Base-by-base conservation (phyloP, 2,888 invertebrate species). In the Drosophila yooni region DNA sequence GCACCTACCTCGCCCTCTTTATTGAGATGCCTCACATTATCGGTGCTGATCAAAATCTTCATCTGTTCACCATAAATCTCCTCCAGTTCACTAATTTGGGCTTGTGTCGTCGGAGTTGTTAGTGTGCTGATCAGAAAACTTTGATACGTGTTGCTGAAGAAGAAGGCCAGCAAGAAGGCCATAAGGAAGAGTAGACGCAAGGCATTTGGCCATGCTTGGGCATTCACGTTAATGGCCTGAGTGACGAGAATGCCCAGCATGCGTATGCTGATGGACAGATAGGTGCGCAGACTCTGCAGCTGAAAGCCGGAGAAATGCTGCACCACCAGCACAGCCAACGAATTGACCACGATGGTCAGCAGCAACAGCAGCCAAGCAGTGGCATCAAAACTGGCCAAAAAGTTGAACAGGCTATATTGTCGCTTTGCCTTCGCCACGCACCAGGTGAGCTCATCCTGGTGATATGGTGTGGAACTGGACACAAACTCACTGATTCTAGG, bases 391-490 rank as follows among this genome's bases (percentile, higher is more conserved):
- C 79, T 88, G 18, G 82, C 76, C 66, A 92, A 68, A 40, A 93
- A 92, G 70, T 93, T 93, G 25, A 92, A 88, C 61, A 92, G 91
- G 33, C 87, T 85, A 34, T 91, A 76, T 0, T 84, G 81, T 0
- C 88, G 82, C 18, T 88, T 82, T 0, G 93, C 93, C 60, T 79
- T 91, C 1, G 91, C 86, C 50, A 93, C 92, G 66, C 93, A 93
- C 93, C 93, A 93, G 0, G 93, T 93, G 3, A 93, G 79, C 60
- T 93, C 93, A 61, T 93, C 93, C 79, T 93, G 92, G 50, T 91
- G 88, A 61, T 93, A 93, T 0, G 93, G 91, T 4, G 92, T 90
- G 8, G 91, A 89, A 31, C 92, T 89, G 43, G 92, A 92, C 0
- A 92, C 81, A 13, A 83, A 88, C 56, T 92, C 90, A 31, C 91